A percentile compares a stretch with the other conserved stretches of the same genome.
Conservation (phyloP, 2,113 vertebrate species). For the Leiothrix lutea region DNA sequence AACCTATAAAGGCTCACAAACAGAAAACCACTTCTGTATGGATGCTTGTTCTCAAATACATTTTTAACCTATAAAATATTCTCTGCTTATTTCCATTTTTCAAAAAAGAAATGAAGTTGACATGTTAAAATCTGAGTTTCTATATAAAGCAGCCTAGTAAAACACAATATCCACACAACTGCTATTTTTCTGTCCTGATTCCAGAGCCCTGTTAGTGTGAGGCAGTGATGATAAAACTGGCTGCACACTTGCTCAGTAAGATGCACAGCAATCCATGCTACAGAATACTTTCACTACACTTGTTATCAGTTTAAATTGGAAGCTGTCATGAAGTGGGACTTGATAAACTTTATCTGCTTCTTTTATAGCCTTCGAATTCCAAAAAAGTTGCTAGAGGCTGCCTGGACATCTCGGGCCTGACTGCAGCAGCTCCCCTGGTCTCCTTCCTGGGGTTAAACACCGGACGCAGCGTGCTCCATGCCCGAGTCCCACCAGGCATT, state of each 20-base stretch:
- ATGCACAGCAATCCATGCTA: background rate
- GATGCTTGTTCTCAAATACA: constrained; percentile 18
- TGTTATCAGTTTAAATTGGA: background rate
- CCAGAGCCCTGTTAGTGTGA: constrained; percentile 4
- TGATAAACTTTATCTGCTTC: background rate
- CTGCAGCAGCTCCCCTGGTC: background rate
- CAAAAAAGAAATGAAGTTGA: constrained; percentile 48
- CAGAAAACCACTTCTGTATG: background rate
- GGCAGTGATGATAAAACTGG: background rate
- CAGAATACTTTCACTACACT: background rate
- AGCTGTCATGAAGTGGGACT: constrained; percentile 11
- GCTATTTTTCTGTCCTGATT: constrained; percentile 1
- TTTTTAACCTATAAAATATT: constrained; percentile 51
- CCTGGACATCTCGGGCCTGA: background rate
- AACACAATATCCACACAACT: constrained; percentile 55
- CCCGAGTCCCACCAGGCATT: background rate
- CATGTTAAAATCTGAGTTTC: constrained; percentile 49
- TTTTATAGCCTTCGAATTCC: background rate
- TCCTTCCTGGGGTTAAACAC: background rate
- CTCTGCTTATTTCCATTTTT: constrained; percentile 38
- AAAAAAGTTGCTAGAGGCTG: background rate
- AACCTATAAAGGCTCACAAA: background rate
- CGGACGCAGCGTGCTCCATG: background rate
- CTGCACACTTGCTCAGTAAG: constrained; percentile 27
- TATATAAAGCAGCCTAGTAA: constrained; percentile 39